Conservation (phyloP, 2,797 vertebrate genomes). For the Pteropus rufus region DNA sequence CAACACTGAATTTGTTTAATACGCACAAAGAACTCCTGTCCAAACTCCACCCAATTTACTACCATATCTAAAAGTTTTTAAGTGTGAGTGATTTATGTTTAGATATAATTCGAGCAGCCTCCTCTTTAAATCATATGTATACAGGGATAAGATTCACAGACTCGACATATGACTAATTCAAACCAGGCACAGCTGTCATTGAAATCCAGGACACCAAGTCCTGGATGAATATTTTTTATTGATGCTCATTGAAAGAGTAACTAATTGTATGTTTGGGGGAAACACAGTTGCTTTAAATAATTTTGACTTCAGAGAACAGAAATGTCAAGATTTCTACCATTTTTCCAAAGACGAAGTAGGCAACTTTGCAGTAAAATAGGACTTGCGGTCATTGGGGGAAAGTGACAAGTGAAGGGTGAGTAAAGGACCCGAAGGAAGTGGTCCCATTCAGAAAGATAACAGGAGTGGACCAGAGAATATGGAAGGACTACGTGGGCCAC, state of each 20-base stretch:
- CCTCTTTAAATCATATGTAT: not conserved
- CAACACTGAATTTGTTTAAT: not conserved
- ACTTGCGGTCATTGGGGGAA: not conserved
- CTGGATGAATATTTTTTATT: not conserved
- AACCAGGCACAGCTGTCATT: slow-evolving; percentile 39
- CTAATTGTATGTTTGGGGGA: slow-evolving; percentile 1
- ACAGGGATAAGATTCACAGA: slow-evolving; percentile 27
- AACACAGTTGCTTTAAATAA: slow-evolving; percentile 38
- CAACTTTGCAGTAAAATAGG: not conserved
- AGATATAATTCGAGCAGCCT: not conserved
- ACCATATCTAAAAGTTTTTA: not conserved
- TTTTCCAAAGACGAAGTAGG: not conserved
- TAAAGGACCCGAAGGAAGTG: not conserved
- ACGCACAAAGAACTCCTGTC: not conserved
- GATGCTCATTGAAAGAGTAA: slow-evolving; percentile 5
- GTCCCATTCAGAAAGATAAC: not conserved
- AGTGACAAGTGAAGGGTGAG: not conserved
- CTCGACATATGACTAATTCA: slow-evolving; percentile 29
- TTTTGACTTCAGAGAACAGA: not conserved
- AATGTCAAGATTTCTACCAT: slow-evolving; percentile 46
- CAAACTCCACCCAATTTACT: not conserved
- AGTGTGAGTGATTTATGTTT: not conserved
- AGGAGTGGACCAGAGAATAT: not conserved
- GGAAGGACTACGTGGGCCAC: not conserved
- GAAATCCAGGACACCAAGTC: slow-evolving; percentile 55